A percentile compares a stretch with the other conserved stretches of the same genome.
Conservation (phyloP, 2,797 vertebrate genomes). For the Gymnocypris eckloni region DNA sequence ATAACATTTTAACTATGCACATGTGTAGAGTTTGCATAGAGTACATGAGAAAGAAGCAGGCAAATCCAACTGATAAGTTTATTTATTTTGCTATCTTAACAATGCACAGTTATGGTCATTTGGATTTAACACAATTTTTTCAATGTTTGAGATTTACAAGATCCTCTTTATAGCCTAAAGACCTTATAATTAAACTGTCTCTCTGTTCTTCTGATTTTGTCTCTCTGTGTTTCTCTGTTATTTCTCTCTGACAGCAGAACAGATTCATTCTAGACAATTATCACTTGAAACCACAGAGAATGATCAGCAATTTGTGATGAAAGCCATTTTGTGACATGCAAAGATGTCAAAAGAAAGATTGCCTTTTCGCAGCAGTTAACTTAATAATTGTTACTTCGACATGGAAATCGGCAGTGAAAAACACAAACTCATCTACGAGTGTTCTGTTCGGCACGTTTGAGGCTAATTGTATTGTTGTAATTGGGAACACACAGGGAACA, state of each 20-base stretch:
- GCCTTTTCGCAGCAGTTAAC: slow-evolving; percentile 23
- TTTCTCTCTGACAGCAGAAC: slow-evolving; percentile 7
- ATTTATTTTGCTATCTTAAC: not conserved
- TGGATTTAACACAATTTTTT: not conserved
- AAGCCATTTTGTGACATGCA: slow-evolving; percentile 25
- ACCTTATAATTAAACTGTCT: not conserved
- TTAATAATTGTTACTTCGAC: slow-evolving; percentile 57
- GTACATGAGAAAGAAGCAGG: not conserved
- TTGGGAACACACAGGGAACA: slow-evolving; percentile 39
- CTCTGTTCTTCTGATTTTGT: not conserved
- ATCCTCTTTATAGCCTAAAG: not conserved
- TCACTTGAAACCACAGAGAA: slow-evolving; percentile 6
- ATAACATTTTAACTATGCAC: not conserved
- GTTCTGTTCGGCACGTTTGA: slow-evolving; percentile 47
- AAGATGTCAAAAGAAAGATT: slow-evolving; percentile 12
- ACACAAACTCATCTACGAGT: slow-evolving; percentile 39
- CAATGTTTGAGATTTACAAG: not conserved
- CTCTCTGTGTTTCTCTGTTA: not conserved
- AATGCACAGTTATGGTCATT: not conserved
- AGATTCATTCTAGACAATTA: slow-evolving; percentile 20
- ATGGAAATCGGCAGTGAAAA: slow-evolving; percentile 43
- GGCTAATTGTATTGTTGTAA: slow-evolving; percentile 60
- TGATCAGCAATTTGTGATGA: slow-evolving; percentile 10
- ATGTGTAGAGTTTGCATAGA: not conserved
- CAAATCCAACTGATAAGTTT: not conserved